phyloP scores from a whole-genome alignment of 2,888 invertebrate genomes.

The Automeris io region DNA sequence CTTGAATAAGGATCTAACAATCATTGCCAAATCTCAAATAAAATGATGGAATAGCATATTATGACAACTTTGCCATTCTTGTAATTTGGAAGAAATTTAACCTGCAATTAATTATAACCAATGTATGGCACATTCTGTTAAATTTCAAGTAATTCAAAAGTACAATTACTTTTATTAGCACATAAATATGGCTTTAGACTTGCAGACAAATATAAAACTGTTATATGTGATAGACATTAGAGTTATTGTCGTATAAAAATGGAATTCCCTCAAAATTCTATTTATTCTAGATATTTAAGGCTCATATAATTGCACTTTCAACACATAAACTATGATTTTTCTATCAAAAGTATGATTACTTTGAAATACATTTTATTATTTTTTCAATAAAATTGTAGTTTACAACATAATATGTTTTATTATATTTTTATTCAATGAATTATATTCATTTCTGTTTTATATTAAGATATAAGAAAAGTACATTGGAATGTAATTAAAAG shows the following conservation, averaged over 20 bases:
- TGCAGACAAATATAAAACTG: neutral
- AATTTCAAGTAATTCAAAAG: neutral
- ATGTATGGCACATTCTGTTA: slow-evolving; percentile 8
- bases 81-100: too few relatives aligned
- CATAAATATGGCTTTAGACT: neutral
- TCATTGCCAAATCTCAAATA: too few relatives aligned
- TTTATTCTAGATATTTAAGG: slow-evolving; percentile 6
- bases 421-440: neutral
- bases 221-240: too few relatives aligned
- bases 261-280: slow-evolving; percentile 54
- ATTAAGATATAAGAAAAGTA: neutral
- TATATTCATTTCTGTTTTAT: neutral
- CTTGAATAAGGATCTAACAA: too few relatives aligned
- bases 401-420: neutral
- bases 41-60: too few relatives aligned
- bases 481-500: slow-evolving; percentile 32
- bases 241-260: slow-evolving; percentile 17
- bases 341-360: neutral
- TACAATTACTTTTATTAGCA: neutral
- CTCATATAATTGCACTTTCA: slow-evolving; percentile 53
- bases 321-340: slow-evolving; percentile 16
- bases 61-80: too few relatives aligned
- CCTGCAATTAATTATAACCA: slow-evolving; percentile 3
- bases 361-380: neutral
- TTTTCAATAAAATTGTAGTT: neutral